Percentiles rank a stretch among this genome's conserved stretches.
Conservation (phyloP, 2,888 invertebrate genomes). For the Glyphotaelius pellucidus region DNA sequence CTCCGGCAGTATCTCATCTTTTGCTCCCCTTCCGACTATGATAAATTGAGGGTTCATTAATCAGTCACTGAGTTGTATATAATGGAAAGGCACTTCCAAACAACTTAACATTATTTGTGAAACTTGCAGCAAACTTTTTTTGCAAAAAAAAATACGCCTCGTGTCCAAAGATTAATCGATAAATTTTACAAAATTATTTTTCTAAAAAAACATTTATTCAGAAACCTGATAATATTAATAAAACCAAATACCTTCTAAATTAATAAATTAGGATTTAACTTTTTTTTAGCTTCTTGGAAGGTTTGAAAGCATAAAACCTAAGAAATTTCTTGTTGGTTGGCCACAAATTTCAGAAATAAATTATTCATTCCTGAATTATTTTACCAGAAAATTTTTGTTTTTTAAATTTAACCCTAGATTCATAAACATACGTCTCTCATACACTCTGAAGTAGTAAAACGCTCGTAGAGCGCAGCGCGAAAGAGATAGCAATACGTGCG, state of each 20-base stretch:
- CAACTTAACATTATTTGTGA: not conserved
- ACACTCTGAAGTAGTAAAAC: too few relatives aligned
- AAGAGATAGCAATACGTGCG: too few relatives aligned
- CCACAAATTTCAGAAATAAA: too few relatives aligned
- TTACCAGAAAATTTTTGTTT: too few relatives aligned
- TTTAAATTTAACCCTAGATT: too few relatives aligned
- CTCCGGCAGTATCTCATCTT: not conserved
- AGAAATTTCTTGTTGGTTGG: not conserved
- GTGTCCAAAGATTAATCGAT: too few relatives aligned
- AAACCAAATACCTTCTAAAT: not conserved
- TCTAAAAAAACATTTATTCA: not conserved
- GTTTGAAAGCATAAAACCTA: not conserved
- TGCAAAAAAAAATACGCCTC: too few relatives aligned
- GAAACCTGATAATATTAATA: not conserved
- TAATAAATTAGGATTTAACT: not conserved
- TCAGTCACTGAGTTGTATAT: not conserved
- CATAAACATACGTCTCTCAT: too few relatives aligned
- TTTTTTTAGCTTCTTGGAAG: not conserved
- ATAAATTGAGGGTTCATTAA: not conserved
- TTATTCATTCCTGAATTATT: too few relatives aligned
- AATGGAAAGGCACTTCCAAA: not conserved
- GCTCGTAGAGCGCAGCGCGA: too few relatives aligned
- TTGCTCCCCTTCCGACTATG: not conserved
- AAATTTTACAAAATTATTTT: not conserved
- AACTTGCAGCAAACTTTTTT: not conserved